A percentile compares a stretch with the other conserved stretches of the same genome.
Conservation (phyloP, 2,113 vertebrate genomes). For the Zootoca vivipara region DNA sequence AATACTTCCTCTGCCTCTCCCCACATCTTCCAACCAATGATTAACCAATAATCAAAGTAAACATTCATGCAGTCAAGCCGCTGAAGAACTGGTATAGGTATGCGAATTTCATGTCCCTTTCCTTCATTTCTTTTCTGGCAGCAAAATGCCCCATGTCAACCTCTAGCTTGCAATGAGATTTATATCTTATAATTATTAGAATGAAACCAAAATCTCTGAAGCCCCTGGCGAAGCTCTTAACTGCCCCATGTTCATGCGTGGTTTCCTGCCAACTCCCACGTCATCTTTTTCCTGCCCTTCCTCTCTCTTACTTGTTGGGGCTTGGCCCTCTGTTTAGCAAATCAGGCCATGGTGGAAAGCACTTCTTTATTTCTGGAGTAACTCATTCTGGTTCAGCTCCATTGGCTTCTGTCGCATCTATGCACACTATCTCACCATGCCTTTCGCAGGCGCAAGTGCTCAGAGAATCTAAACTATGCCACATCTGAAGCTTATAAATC, state of each 20-base stretch:
- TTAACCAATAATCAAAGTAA: not conserved
- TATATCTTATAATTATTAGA: conserved; percentile 26
- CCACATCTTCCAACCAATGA: not conserved
- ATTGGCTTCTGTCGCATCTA: not conserved
- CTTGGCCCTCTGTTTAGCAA: not conserved
- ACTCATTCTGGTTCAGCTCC: not conserved
- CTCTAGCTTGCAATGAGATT: not conserved
- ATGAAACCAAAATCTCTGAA: not conserved
- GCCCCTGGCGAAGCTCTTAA: not conserved
- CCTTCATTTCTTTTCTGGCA: not conserved
- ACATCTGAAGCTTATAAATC: not conserved
- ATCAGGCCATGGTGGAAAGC: not conserved
- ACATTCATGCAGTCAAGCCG: not conserved
- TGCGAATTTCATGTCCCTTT: not conserved
- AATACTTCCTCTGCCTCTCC: not conserved
- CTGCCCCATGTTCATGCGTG: not conserved
- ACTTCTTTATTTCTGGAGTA: not conserved
- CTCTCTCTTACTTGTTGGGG: not conserved
- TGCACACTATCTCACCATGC: not conserved
- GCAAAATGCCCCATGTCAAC: not conserved
- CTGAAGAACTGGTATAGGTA: not conserved
- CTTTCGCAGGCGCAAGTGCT: not conserved
- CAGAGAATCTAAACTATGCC: too few relatives aligned
- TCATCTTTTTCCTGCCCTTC: not conserved
- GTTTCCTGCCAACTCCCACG: conserved; percentile 5